Evolutionary conservation across 1,140 invertebrate genomes (phyloP), one percentile per base, ranked within the genome.

Genomic region (Pseudobourletiella spinata): DNA sequence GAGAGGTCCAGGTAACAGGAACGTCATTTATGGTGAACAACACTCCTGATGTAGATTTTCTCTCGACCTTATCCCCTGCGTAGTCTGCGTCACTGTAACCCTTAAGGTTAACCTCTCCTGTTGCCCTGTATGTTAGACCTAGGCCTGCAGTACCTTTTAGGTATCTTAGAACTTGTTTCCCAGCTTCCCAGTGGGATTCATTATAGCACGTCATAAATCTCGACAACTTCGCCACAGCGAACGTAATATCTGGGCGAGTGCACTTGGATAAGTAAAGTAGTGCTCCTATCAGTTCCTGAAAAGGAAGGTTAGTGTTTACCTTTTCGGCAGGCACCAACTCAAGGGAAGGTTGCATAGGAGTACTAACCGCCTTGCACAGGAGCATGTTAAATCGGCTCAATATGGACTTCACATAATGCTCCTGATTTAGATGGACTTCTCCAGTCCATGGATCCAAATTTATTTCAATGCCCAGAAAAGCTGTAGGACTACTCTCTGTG

Each of bases 81-180:
- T 62, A 55, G 32, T 79, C 74, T 1, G 75, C 67, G 68, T 78
- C 76, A 8, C 73, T 71, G 70, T 67, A 78, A n/a, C 73, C 73
- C 29, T 64, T 57, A 15, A 77, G 26, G 1, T 44, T 11, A 11
- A 56, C 14, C 0, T 35, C 14, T n/a, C 18, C 24, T 22, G 11
- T 29, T 32, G n/a, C 14, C 16, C 43, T 39, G 16, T 61, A 65
- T 2, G 26, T 29, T 15, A 65, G 22, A 0, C 58, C 57, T 11
- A 28, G 3, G 2, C 25, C 1, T 1, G 26, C 43, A 18, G 50
- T 64, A 14, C 35, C 39, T 22, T 46, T 24, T n/a, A 64, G 44
- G 26, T 64, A 64, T 16, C 42, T 11, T 15, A 64, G 50, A 18
- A 64, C 42, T 24, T 60, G 16, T 28, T 60, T 54, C 0, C 35